phyloP scores from a whole-genome alignment of 2,113 vertebrate genomes.

The Brienomyrus longianalis region DNA sequence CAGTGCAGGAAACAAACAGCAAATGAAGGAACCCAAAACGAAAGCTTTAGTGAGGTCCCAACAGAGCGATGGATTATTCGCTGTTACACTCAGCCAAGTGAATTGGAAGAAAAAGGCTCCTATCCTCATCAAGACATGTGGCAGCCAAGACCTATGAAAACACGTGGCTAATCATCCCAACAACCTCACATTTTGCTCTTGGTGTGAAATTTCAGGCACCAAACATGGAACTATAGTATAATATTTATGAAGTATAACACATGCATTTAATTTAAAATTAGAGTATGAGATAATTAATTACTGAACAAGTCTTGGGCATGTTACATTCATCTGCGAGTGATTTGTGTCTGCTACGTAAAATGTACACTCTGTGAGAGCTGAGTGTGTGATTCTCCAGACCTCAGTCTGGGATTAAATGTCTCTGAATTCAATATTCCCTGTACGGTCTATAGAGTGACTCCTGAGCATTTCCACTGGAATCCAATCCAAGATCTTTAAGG shows the following conservation, averaged over 20 bases:
- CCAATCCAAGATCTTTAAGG: background rate
- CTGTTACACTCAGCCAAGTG: slow-evolving; percentile 37
- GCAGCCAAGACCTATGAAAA: background rate
- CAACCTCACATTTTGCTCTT: background rate
- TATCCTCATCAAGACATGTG: background rate
- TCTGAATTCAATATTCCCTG: background rate
- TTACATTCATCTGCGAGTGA: background rate
- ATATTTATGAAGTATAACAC: background rate
- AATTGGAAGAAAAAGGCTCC: slow-evolving; percentile 30
- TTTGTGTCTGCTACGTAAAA: background rate
- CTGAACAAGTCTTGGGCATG: background rate
- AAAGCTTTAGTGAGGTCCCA: background rate
- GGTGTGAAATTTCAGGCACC: background rate
- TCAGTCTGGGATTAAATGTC: background rate
- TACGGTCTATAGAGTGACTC: background rate
- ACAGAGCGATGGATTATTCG: slow-evolving; percentile 39
- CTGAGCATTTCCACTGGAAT: background rate
- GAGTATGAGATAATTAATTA: background rate
- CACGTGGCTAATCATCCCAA: background rate
- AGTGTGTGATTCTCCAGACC: background rate
- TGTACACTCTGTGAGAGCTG: background rate
- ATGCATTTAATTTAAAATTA: background rate
- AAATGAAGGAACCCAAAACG: background rate
- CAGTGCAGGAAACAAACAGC: background rate
- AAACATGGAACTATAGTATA: background rate